Percentiles rank a stretch among this genome's conserved stretches.
These are phyloP conservation scores for Epinotia bilunana DNA, from an alignment of 2,888 invertebrate species.

Conservation along the genomic window DNA sequence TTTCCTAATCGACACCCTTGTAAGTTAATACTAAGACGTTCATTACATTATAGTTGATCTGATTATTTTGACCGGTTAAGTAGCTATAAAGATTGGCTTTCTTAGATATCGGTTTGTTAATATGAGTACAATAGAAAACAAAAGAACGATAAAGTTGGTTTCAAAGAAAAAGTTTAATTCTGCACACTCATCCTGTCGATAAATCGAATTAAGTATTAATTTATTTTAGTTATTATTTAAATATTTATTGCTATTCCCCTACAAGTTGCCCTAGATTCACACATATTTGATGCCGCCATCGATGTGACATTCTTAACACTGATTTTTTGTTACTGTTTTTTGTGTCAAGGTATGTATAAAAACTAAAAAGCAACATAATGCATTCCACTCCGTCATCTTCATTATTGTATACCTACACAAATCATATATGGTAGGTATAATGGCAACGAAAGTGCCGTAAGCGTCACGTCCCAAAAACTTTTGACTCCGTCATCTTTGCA, in stretches of 20 bases:
- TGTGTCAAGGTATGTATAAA: conserved; percentile 4
- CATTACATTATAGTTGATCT: no score
- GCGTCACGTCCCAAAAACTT: conserved; percentile 72
- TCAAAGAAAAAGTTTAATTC: not conserved
- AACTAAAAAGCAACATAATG: not conserved
- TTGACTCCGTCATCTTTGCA: conserved; percentile 55
- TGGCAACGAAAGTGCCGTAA: conserved; percentile 62
- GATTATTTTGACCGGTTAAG: no score
- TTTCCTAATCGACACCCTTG: no score
- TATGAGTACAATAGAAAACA: not conserved
- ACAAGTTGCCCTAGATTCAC: not conserved
- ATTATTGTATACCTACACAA: not conserved
- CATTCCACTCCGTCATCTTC: conserved; percentile 27
- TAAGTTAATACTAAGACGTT: no score
- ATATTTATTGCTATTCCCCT: no score
- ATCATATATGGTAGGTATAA: conserved; percentile 31
- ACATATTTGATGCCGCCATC: not conserved
- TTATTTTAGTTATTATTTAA: not conserved
- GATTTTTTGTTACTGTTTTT: not conserved
- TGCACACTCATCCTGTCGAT: not conserved
- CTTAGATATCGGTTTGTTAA: conserved; percentile 14
- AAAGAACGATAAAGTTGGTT: not conserved
- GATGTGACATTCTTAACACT: not conserved
- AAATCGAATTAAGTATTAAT: not conserved
- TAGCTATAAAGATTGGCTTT: not conserved